Evolutionary conservation across 2,113 vertebrate genomes (phyloP), one percentile per base, ranked within the genome.

Genomic region (Merops nubicus): DNA sequence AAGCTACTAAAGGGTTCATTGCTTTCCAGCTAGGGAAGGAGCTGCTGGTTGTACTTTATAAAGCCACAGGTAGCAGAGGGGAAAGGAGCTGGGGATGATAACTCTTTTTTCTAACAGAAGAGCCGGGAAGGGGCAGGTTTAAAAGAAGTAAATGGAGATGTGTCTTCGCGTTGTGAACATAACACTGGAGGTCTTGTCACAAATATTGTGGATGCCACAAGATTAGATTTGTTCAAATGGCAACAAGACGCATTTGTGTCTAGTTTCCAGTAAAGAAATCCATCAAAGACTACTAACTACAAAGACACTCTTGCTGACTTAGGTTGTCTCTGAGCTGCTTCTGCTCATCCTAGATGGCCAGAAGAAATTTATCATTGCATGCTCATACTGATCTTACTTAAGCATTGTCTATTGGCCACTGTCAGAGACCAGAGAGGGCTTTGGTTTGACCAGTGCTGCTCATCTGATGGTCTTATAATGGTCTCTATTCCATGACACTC

Each of bases 161-260:
- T n/a, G n/a, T n/a, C n/a, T n/a, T n/a, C n/a, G n/a, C n/a, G n/a
- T n/a, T n/a, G n/a, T n/a, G n/a, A n/a, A 10, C 13, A 1, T 29
- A 36, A 78, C 54, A 26, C 53, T 23, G 59, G 73, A 87, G 14
- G 31, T 69, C 48, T 84, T 73, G 53, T 57, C 73, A 69, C 59
- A 62, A 63, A 36, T 56, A 12, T 2, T 50, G 15, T 60, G 53
- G 13, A 4, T 64, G 19, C 45, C 40, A 15, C 25, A 28, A 48
- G 42, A 38, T 70, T 7, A 48, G 28, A 57, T 62, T 57, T 62
- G 26, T 65, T 78, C 56, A 28, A 74, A 43, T 20, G 74, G 31
- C 77, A 77, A 0, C 31, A 17, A n/a, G 48, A 51, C 8, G 3
- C 0, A 0, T 31, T 85, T 1, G 1, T 65, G n/a, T 56, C 31